These are phyloP conservation scores for Anarhynchus alexandrinus DNA, from an alignment of 2,113 vertebrate species.

Conservation along the genomic window DNA sequence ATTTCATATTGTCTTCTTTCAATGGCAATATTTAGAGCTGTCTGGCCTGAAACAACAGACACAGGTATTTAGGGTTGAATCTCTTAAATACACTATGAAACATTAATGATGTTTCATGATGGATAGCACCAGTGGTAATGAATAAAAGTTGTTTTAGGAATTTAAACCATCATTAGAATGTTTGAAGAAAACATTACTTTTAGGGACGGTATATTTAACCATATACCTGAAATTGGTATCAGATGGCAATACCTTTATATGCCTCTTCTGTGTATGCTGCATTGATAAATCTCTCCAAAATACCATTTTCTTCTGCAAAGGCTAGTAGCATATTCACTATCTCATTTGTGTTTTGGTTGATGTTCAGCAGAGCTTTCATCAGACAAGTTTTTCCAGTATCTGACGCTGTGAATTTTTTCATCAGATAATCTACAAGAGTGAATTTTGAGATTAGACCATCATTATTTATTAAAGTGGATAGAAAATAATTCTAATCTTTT, in stretches of 20 bases:
- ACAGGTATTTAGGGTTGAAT: not conserved
- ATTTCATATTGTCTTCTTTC: constrained; percentile 79
- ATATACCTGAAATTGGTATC: not conserved
- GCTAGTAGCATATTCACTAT: constrained; percentile 63
- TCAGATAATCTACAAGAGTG: constrained; percentile 72
- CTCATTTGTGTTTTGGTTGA: constrained; percentile 74
- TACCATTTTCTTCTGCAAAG: constrained; percentile 74
- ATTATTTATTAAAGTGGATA: not conserved
- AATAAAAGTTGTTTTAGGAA: not conserved
- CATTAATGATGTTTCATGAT: not conserved
- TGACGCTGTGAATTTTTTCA: constrained; percentile 76
- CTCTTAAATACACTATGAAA: not conserved
- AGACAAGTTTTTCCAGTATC: constrained; percentile 82
- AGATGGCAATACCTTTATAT: constrained; percentile 72
- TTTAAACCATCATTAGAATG: not conserved
- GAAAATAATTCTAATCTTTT: not conserved
- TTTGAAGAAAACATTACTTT: not conserved
- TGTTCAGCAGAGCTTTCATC: constrained; percentile 83
- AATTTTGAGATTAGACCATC: not conserved
- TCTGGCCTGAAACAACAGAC: constrained; percentile 71
- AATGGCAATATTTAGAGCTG: constrained; percentile 79
- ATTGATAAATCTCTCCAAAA: constrained; percentile 76
- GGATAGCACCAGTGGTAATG: not conserved
- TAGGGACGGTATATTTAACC: not conserved
- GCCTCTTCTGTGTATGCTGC: constrained; percentile 80